Percentiles rank a stretch among this genome's conserved stretches.
phyloP scores from a whole-genome alignment of 1,140 invertebrate species.

The Caenorhabditis briggsae region DNA sequence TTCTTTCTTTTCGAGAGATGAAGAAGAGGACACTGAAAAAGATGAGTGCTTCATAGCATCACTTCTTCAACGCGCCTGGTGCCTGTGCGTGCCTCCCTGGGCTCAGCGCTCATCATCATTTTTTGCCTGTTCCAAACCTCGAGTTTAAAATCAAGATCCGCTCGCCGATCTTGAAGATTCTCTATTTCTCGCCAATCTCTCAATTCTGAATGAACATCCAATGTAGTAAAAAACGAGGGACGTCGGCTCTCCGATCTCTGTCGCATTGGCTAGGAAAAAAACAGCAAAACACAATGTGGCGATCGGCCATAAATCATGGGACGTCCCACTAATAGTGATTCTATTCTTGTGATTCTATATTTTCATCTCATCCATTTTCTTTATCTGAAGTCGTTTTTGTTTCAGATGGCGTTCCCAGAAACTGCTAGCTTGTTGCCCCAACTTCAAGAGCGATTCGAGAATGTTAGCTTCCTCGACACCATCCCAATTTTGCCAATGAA shows the following conservation, averaged over 20 bases:
- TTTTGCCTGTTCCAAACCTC: constrained; percentile 38
- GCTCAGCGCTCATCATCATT: neutral
- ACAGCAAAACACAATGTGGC: constrained; percentile 29
- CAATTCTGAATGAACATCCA: neutral
- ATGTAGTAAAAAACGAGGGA: constrained; percentile 17
- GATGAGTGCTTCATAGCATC: constrained; percentile 22
- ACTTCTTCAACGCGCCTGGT: constrained; percentile 5
- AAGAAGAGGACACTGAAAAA: too few relatives aligned
- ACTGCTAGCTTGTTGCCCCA: constrained; percentile 2
- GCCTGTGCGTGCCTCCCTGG: constrained; percentile 5
- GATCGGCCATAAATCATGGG: constrained; percentile 29
- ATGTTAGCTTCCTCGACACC: constrained; percentile 1
- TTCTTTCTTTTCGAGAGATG: neutral
- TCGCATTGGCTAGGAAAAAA: neutral
- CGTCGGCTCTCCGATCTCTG: neutral
- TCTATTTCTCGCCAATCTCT: constrained; percentile 45
- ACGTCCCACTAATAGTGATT: neutral
- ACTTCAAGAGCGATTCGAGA: constrained; percentile 29
- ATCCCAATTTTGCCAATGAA: neutral
- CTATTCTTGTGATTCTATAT: constrained; percentile 29
- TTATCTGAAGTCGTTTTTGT: neutral
- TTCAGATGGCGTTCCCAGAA: constrained; percentile 30
- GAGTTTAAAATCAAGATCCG: constrained; percentile 36
- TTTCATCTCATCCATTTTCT: neutral
- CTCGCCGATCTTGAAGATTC: constrained; percentile 11